Conservation (phyloP, 2,797 vertebrate genomes). For the Dromococcyx pavoninus region DNA sequence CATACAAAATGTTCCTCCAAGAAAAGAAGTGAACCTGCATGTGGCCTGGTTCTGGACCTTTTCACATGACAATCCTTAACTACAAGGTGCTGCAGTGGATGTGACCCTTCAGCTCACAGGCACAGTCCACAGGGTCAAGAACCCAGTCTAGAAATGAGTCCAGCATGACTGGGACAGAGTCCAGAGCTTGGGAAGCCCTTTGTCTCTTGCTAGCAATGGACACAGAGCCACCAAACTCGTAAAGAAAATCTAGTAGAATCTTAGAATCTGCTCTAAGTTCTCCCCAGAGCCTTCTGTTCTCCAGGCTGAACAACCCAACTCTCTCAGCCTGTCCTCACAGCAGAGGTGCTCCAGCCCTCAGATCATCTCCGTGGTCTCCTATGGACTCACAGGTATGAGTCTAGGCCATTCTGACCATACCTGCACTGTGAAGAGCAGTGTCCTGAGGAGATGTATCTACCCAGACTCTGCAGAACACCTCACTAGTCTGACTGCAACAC, state of each 20-base stretch:
- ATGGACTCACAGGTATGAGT: too few relatives aligned
- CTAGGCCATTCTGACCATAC: background rate
- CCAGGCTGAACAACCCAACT: too few relatives aligned
- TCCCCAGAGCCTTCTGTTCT: too few relatives aligned
- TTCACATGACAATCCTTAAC: background rate
- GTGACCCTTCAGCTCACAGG: background rate
- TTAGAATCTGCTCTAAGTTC: too few relatives aligned
- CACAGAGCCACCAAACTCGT: background rate
- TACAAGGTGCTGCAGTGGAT: background rate
- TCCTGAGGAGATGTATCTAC: background rate
- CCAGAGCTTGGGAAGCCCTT: background rate
- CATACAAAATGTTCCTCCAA: background rate
- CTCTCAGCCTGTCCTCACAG: too few relatives aligned
- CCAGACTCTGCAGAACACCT: background rate
- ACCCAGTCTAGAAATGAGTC: background rate
- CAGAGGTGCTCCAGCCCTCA: too few relatives aligned
- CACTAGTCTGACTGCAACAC: background rate
- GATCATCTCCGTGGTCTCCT: too few relatives aligned
- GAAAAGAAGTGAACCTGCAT: background rate
- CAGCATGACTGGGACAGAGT: background rate
- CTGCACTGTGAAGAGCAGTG: background rate
- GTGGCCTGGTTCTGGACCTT: background rate
- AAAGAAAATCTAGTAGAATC: too few relatives aligned
- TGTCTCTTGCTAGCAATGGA: background rate
- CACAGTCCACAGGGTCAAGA: background rate